phyloP scores from a whole-genome alignment of 2,888 invertebrate genomes.

The Hydraecia micacea region DNA sequence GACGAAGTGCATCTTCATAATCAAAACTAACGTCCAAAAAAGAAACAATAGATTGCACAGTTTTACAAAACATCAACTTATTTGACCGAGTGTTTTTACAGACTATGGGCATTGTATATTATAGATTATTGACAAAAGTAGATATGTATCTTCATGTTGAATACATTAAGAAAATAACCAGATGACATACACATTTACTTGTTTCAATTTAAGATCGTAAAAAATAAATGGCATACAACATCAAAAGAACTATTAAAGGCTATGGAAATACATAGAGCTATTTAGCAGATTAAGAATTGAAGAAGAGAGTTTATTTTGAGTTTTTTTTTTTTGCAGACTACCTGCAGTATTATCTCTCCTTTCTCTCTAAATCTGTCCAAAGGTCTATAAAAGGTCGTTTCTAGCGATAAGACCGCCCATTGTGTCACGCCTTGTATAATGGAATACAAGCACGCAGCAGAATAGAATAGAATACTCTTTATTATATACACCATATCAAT shows the following conservation, averaged over 20 bases:
- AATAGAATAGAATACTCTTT: no score
- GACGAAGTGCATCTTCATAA: background rate
- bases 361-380: no score
- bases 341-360: no score
- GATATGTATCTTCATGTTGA: background rate
- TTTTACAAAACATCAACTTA: conserved; percentile 19
- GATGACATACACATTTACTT: conserved; percentile 10
- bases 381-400: no score
- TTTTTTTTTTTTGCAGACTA: no score
- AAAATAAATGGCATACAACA: conserved; percentile 10
- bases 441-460: no score
- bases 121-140: background rate
- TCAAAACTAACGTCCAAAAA: conserved; percentile 7
- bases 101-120: background rate
- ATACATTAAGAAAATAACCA: conserved; percentile 32
- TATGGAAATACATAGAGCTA: conserved; percentile 9
- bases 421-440: no score
- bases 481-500: no score
- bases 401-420: no score
- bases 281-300: no score
- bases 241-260: conserved; percentile 34
- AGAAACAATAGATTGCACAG: background rate
- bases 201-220: conserved; percentile 27
- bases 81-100: conserved; percentile 7
- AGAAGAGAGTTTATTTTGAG: no score